Percentiles rank a stretch among this genome's conserved stretches.
phyloP scores from a whole-genome alignment of 2,113 vertebrate genomes.

The Gallinago jamesoni region DNA sequence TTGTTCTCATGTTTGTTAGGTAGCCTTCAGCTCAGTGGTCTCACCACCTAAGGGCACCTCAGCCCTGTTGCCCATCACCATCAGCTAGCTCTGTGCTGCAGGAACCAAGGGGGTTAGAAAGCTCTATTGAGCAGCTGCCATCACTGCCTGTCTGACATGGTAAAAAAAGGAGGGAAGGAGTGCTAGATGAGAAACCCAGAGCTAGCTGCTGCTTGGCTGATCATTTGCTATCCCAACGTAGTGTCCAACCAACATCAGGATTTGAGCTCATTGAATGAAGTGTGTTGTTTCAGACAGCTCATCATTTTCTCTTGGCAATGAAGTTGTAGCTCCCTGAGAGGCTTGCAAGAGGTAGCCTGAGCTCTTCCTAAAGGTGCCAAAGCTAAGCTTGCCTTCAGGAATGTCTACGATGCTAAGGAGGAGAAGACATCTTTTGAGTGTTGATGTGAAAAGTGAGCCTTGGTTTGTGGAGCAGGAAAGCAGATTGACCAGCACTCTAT shows the following conservation, averaged over 20 bases:
- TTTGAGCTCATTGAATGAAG: background rate
- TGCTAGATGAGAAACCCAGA: background rate
- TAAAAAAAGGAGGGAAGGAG: background rate
- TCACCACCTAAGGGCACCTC: background rate
- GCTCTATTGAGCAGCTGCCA: accelerated
- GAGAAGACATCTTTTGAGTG: background rate
- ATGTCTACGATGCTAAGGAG: background rate
- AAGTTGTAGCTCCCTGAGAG: background rate
- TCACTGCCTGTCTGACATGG: accelerated
- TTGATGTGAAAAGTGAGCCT: background rate
- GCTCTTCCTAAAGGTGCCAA: background rate
- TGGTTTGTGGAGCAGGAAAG: background rate
- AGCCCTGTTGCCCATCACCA: accelerated
- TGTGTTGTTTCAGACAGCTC: background rate
- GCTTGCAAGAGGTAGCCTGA: background rate
- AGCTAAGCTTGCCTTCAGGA: background rate
- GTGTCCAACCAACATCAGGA: background rate
- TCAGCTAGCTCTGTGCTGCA: background rate
- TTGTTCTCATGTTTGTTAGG: background rate
- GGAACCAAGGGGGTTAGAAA: background rate
- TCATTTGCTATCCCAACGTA: background rate
- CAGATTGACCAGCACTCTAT: background rate
- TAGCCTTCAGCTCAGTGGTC: background rate
- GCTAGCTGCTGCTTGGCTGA: background rate
- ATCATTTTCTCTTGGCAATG: background rate